Evolutionary conservation across 2,797 vertebrate species (phyloP).

Genomic region (Serranus cabrilla): DNA sequence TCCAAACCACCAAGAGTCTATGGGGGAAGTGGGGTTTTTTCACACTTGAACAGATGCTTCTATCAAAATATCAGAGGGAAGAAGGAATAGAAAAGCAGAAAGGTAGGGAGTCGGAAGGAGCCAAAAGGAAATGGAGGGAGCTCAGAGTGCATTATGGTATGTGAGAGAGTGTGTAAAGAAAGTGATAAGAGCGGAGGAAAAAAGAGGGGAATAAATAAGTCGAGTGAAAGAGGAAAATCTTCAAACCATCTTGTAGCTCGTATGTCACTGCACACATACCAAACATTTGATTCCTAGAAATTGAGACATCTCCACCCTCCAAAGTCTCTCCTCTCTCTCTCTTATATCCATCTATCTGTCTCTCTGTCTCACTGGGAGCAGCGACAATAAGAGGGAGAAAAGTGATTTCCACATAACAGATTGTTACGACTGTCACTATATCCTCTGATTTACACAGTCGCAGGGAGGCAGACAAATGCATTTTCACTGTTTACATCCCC

Average conservation of each 20-base stretch:
- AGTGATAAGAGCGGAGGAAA: constrained; percentile 42
- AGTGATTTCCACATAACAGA: constrained; percentile 79
- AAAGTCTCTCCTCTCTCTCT: constrained; percentile 45
- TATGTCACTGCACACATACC: constrained; percentile 46
- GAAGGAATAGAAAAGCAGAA: constrained; percentile 51
- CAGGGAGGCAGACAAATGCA: constrained; percentile 72
- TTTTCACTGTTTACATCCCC: constrained; percentile 77
- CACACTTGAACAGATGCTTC: constrained; percentile 83
- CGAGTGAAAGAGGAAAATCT: constrained; percentile 45
- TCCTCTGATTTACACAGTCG: constrained; percentile 80
- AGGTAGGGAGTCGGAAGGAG: constrained; percentile 43
- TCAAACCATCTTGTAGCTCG: constrained; percentile 61
- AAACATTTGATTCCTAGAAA: constrained; percentile 70
- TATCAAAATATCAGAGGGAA: constrained; percentile 73
- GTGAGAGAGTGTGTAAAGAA: constrained; percentile 33
- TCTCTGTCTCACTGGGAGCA: constrained; percentile 50
- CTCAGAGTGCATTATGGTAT: constrained; percentile 39
- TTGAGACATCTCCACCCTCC: constrained; percentile 48
- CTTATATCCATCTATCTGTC: constrained; percentile 40
- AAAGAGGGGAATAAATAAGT: constrained; percentile 47
- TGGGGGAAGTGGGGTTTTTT: constrained; percentile 61
- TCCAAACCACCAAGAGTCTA: constrained; percentile 63
- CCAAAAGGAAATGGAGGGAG: constrained; percentile 32
- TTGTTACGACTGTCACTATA: constrained; percentile 79
- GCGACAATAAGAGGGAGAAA: constrained; percentile 71